Evolutionary conservation across 2,113 vertebrate genomes (phyloP), one percentile per base, ranked within the genome.

Genomic region (Sylvietta virens): DNA sequence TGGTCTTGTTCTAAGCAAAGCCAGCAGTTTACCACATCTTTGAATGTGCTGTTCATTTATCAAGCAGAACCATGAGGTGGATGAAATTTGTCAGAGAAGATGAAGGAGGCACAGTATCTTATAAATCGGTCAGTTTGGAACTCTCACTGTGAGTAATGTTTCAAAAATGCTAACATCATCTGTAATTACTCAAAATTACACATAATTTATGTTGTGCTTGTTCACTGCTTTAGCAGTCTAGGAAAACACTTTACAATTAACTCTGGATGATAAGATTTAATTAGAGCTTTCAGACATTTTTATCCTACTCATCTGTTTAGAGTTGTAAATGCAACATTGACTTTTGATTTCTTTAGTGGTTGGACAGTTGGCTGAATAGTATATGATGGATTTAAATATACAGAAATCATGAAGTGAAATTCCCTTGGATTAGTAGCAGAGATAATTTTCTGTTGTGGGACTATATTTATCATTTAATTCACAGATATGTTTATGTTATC

Each of bases 131-230:
- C 54, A 74, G 79, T 89, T 95, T 82, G 84, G 79, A 92, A 45
- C 48, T 83, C 84, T 95, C 65, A 88, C 66, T 82, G 92, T 92
- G 94, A 96, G 24, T 57, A 65, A 79, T 95, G 50, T 95, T 96
- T 97, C 66, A 7, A 64, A 88, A 95, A 95, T 80, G 96, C 95
- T 95, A 97, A 90, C 89, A 80, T 72, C 54, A 91, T 83, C 93
- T 92, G 91, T 97, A 95, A 97, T 96, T 95, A 95, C 93, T 95
- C 77, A 86, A 95, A 97, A 96, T 88, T 87, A 82, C 67, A 82
- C 66, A 56, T 88, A 87, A 96, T 97, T 96, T 94, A 90, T 93
- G 81, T 94, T 97, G 89, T 89, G 65, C 44, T 93, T 77, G 11
- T 81, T 95, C 65, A 53, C 37, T 77, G 30, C 66, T 71, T 50